A percentile compares a stretch with the other conserved stretches of the same genome.
phyloP scores from a whole-genome alignment of 2,797 vertebrate species.

The Crotalus adamanteus region DNA sequence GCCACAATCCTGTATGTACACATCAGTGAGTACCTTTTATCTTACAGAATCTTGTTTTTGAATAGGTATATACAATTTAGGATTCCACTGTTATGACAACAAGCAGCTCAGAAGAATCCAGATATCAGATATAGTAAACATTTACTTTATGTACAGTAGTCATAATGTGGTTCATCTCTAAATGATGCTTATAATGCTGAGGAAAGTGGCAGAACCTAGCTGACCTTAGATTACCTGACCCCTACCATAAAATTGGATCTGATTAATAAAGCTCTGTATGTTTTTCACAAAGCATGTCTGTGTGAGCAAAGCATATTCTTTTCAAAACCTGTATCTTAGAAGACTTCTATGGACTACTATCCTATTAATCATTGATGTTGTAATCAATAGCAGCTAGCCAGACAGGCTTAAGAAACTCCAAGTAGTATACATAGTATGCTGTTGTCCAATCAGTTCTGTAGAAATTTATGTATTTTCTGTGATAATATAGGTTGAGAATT shows the following conservation, averaged over 20 bases:
- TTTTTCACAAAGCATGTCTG: not conserved
- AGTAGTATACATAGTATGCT: not conserved
- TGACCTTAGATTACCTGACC: not conserved
- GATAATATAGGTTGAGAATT: not conserved
- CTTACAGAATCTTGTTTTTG: not conserved
- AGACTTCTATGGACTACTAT: not conserved
- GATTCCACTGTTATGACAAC: not conserved
- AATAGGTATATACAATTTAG: not conserved
- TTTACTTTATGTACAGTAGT: not conserved
- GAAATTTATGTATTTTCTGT: not conserved
- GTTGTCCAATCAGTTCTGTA: not conserved
- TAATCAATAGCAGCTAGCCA: not conserved
- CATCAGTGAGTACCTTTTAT: not conserved
- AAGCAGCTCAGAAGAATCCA: not conserved
- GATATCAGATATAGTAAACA: not conserved
- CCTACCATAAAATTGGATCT: not conserved
- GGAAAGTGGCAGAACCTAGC: not conserved
- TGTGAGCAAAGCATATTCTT: not conserved
- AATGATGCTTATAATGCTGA: not conserved
- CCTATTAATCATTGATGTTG: not conserved
- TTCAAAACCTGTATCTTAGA: not conserved
- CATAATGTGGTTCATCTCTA: not conserved
- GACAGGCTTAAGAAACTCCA: not conserved
- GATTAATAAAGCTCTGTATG: not conserved
- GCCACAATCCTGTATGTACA: not conserved